Evolutionary conservation across 1,140 invertebrate genomes (phyloP), one percentile per base, ranked within the genome.

Genomic region (Magallana ariakensis): DNA sequence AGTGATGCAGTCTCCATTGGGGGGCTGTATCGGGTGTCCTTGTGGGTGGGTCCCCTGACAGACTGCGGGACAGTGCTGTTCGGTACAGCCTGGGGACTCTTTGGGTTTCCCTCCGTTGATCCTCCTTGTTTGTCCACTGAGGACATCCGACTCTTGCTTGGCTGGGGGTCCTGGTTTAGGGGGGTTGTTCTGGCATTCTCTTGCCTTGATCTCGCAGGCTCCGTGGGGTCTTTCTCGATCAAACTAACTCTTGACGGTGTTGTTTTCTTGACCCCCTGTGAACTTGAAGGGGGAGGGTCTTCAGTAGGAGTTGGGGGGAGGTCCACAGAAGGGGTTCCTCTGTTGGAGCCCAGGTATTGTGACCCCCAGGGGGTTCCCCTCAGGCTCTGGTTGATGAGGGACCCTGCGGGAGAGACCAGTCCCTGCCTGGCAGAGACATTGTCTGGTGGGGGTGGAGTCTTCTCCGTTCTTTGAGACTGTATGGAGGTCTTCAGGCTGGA

Each of bases 331-430:
- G 85, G 85, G 5, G 85, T 86, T n/a, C 80, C 75, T 53, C 70
- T 57, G 54, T 85, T 85, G 33, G 87, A 85, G 26, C 62, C 19
- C 8, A 58, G 84, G 8, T 75, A 54, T 55, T 85, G 84, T 22
- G 87, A 88, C 0, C 84, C 87, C 87, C 87, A 88, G 70, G 87
- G 84, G 9, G 87, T 88, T 16, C 84, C 87, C 22, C 81, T 70
- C 7, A 83, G 16, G 10, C 66, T 80, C 13, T 80, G 33, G n/a
- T 85, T 85, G 80, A 81, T 85, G 26, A 75, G 66, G 33, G 75
- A 62, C 11, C 82, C 80, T 54, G 57, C 13, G 16, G 19, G 33
- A 54, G 56, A 80, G 8, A 83, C 33, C 4, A 4, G 4, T 7
- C 46, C 75, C 8, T 85, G 55, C 22, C 26, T 66, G 58, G 75